Conservation (phyloP, 2,113 vertebrate species). For the Hiodon tergisus region DNA sequence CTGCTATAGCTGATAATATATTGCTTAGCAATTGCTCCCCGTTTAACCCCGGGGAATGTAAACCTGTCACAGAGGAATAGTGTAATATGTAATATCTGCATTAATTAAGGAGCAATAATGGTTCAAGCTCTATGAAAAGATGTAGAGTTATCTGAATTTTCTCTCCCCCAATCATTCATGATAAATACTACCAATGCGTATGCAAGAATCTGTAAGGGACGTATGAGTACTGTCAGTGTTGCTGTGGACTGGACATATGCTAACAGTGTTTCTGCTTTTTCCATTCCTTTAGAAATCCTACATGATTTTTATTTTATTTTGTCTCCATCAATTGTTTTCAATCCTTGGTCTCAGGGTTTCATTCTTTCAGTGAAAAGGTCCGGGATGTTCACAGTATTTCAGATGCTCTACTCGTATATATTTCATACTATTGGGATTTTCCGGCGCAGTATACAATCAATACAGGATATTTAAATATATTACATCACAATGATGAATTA, state of each 20-base stretch:
- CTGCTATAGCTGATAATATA: constrained; percentile 52
- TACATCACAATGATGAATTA: no score
- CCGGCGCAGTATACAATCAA: no score
- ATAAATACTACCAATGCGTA: constrained; percentile 18
- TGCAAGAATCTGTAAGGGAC: not conserved
- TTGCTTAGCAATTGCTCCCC: constrained; percentile 55
- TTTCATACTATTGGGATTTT: no score
- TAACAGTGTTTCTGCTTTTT: not conserved
- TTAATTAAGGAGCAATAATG: constrained; percentile 46
- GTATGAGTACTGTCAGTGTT: not conserved
- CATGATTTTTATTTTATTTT: not conserved
- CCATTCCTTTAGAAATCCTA: not conserved
- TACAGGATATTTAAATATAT: no score
- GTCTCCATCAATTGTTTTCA: not conserved
- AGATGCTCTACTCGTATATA: no score
- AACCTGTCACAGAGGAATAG: constrained; percentile 59
- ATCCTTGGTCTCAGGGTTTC: not conserved
- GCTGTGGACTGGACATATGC: not conserved
- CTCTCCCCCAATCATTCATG: not conserved
- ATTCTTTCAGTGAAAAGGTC: not conserved
- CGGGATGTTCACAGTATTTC: no score
- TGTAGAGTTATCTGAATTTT: constrained; percentile 13
- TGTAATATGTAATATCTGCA: constrained; percentile 54
- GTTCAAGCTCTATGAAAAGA: constrained; percentile 33
- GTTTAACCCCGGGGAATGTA: constrained; percentile 53